These are phyloP conservation scores for Drosophila rhopaloa DNA, from an alignment of 1,140 invertebrate genomes.

Conservation along the genomic window DNA sequence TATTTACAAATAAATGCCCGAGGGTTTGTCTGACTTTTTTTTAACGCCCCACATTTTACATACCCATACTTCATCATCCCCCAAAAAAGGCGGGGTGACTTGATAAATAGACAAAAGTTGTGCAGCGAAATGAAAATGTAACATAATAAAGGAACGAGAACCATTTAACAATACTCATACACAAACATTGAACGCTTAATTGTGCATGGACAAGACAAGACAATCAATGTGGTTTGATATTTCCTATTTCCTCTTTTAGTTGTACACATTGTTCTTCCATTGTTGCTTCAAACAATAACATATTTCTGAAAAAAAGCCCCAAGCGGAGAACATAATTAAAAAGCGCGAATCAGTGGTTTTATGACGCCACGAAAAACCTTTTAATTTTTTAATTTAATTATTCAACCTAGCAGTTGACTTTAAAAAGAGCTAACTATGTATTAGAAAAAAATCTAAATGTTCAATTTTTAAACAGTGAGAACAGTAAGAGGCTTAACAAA, in stretches of 20 bases:
- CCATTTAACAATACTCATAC: slow-evolving; percentile 45
- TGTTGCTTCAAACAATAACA: slow-evolving; percentile 23
- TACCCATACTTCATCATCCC: slow-evolving; percentile 1
- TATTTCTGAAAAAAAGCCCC: slow-evolving; percentile 17
- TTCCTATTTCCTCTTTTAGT: slow-evolving; percentile 53
- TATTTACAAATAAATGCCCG: neutral
- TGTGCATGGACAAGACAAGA: slow-evolving; percentile 64
- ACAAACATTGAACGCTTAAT: slow-evolving; percentile 50
- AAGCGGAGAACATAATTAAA: slow-evolving; percentile 6
- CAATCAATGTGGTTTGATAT: slow-evolving; percentile 81
- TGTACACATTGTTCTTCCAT: slow-evolving; percentile 62
- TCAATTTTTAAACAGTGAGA: neutral
- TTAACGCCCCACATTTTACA: slow-evolving; percentile 2
- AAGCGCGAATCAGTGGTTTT: neutral
- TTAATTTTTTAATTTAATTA: neutral
- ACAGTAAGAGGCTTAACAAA: neutral
- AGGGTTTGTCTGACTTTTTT: neutral
- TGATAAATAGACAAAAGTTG: slow-evolving; percentile 12
- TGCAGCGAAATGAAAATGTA: slow-evolving; percentile 21
- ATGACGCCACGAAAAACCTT: neutral
- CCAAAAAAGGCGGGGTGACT: neutral
- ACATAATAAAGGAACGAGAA: slow-evolving; percentile 1
- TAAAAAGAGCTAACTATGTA: neutral
- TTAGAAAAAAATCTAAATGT: slow-evolving; percentile 2
- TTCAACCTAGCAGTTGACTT: slow-evolving; percentile 1